Evolutionary conservation across 2,113 vertebrate species (phyloP), one percentile per base, ranked within the genome.

Genomic region (Morone chrysops): DNA sequence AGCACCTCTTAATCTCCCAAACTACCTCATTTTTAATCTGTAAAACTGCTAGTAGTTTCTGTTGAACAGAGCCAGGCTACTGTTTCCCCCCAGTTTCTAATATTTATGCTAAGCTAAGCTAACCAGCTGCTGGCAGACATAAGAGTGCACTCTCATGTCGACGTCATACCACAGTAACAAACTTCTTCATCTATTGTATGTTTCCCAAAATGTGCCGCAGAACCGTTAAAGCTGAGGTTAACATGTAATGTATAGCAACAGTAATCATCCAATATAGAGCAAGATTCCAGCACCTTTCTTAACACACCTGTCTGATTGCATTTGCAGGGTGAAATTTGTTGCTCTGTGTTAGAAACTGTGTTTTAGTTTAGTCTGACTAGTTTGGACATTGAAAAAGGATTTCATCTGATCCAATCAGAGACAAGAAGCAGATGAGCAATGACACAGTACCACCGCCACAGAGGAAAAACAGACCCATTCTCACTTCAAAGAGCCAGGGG

Each of bases 401-500:
- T 80, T 79, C 60, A 84, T 87, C 81, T 40, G 75, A 90, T 87
- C 76, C 87, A 92, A 91, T 94, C 87, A 82, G 54, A 91, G 86
- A 88, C 71, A 63, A 89, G 82, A 90, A 94, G 80, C 81, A 90
- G 86, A 73, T 71, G 53, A 90, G 82, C 73, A 78, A 82, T 82
- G 90, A 89, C 82, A 90, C 17, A 62, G 86, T 85, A 91, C 92
- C 92, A 93, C 89, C 75, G 65, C 43, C 51, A 70, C 85, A 70
- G 93, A 94, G 78, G 89, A 84, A 90, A 94, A 92, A 87, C 94
- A 94, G 94, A 89, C 84, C 84, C 45, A 40, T 59, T 73, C 89
- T 92, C 87, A 93, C 94, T 93, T 95, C 94, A 95, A 94, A 94
- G 93, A 90, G 88, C 71, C 67, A 54, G 61, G 74, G 80, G 87